These are phyloP conservation scores for Drosophila niveifrons DNA, from an alignment of 2,888 invertebrate species.

Conservation along the genomic window DNA sequence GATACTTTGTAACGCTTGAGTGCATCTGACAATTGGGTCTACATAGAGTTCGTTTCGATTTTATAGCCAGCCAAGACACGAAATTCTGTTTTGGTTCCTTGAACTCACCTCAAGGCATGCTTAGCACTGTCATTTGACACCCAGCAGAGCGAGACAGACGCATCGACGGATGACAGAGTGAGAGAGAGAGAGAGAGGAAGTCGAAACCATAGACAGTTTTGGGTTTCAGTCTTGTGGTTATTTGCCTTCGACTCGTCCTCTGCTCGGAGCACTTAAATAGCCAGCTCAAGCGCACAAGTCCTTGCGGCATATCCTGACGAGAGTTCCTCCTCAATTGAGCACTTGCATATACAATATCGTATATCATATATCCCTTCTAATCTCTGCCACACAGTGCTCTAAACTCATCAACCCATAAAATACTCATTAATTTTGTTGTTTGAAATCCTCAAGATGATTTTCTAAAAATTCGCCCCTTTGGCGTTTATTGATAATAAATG, in stretches of 20 bases:
- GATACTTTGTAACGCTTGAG: constrained; percentile 54
- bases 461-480: constrained; percentile 41
- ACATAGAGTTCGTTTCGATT: constrained; percentile 30
- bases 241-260: constrained; percentile 14
- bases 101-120: constrained; percentile 48
- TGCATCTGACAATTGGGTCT: constrained; percentile 38
- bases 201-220: constrained; percentile 40
- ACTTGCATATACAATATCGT: constrained; percentile 16
- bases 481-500: constrained; percentile 61
- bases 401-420: constrained; percentile 58
- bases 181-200: constrained; percentile 15
- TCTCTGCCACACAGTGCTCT: constrained; percentile 63
- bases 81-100: constrained; percentile 48
- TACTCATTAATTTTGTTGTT: constrained; percentile 53
- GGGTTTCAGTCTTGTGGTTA: constrained; percentile 56
- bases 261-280: constrained; percentile 47
- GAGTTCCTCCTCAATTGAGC: constrained; percentile 4
- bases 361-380: constrained; percentile 49
- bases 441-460: constrained; percentile 38
- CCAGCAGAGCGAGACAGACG: constrained; percentile 23
- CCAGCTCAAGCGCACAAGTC: constrained; percentile 23
- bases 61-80: constrained; percentile 43
- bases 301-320: constrained; percentile 37
- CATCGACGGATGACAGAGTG: constrained; percentile 3
- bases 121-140: constrained; percentile 69